phyloP scores from a whole-genome alignment of 2,797 vertebrate genomes.

The Gymnoscopelus braueri region DNA sequence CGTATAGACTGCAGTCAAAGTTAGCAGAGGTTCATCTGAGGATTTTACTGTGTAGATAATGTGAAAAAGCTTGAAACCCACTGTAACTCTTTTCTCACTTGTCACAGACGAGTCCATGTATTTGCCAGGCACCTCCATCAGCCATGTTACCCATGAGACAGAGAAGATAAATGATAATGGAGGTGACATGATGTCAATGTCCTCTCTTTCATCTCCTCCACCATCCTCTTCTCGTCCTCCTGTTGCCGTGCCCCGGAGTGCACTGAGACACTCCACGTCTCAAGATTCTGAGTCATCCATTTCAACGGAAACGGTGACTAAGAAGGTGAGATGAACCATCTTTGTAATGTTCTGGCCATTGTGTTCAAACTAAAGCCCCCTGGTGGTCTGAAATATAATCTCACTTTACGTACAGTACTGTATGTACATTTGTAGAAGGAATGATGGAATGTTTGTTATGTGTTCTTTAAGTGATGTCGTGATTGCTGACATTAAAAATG shows the following conservation, averaged over 20 bases:
- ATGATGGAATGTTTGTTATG: background rate
- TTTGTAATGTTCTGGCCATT: background rate
- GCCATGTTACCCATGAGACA: conserved; percentile 25
- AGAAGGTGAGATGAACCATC: conserved; percentile 70
- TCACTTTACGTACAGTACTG: too few species aligned
- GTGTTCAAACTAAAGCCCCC: conserved; percentile 15
- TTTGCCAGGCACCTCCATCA: conserved; percentile 17
- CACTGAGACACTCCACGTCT: conserved; percentile 72
- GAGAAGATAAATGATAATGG: conserved; percentile 33
- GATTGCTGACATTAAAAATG: too few species aligned
- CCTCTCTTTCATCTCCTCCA: conserved; percentile 26
- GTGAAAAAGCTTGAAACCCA: background rate
- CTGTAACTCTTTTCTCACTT: conserved; percentile 14
- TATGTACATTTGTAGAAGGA: too few species aligned
- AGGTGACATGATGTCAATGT: background rate
- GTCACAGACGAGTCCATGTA: conserved; percentile 21
- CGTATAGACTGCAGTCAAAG: too few species aligned
- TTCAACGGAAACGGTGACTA: conserved; percentile 73
- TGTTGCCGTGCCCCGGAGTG: conserved; percentile 43
- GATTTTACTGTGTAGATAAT: too few species aligned
- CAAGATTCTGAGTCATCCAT: conserved; percentile 70
- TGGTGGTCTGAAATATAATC: conserved; percentile 25
- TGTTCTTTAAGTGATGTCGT: too few species aligned
- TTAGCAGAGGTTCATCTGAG: too few species aligned
- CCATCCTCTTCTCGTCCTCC: conserved; percentile 24